A percentile compares a stretch with the other conserved stretches of the same genome.
These are phyloP conservation scores for Heterodera schachtii DNA, from an alignment of 1,140 invertebrate genomes.

Conservation along the genomic window DNA sequence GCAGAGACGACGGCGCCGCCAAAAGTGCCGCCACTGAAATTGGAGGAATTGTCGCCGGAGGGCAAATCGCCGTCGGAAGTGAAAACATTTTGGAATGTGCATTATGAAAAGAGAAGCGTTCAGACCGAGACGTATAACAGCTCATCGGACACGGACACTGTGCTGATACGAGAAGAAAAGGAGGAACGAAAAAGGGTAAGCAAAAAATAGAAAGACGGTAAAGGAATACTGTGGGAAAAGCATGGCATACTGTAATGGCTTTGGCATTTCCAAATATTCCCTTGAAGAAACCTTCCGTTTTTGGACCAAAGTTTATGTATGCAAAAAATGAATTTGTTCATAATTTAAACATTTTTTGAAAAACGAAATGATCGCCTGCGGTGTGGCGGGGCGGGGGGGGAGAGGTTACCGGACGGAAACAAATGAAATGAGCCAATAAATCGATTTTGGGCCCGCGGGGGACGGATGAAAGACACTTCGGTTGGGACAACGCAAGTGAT, in stretches of 20 bases:
- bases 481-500: not conserved
- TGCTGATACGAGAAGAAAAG: constrained; percentile 19
- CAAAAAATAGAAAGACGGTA: not conserved
- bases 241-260: no score
- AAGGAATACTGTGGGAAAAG: not conserved
- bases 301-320: no score
- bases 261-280: no score
- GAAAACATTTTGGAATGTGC: no score
- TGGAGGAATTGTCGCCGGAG: constrained; percentile 3
- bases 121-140: not conserved
- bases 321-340: no score
- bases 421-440: constrained; percentile 16
- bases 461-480: not conserved
- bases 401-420: not conserved
- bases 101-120: no score
- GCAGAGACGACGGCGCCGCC: not conserved
- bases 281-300: no score
- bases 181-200: not conserved
- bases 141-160: constrained; percentile 25
- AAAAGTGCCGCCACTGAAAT: not conserved
- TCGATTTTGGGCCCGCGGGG: constrained; percentile 25
- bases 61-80: not conserved
- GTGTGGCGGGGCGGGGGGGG: no score
- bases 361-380: not conserved
- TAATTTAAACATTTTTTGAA: not conserved